A percentile compares a stretch with the other conserved stretches of the same genome.
Conservation (phyloP, 2,113 vertebrate genomes). For the Gobiocypris rarus region DNA sequence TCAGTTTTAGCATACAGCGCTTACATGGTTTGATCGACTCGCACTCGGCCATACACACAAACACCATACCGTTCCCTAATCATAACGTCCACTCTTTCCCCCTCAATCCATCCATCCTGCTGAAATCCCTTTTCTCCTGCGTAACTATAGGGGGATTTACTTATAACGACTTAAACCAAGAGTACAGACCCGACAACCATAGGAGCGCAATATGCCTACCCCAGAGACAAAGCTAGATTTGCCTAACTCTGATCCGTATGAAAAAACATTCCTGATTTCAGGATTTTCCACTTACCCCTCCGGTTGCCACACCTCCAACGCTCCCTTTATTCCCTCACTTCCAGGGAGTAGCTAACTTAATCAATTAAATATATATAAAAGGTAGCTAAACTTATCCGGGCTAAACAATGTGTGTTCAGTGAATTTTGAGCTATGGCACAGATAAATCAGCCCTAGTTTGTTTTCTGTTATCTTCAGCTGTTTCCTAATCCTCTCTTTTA, state of each 20-base stretch:
- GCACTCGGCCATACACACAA: not conserved
- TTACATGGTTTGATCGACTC: not conserved
- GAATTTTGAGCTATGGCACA: not conserved
- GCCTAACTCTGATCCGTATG: constrained; percentile 56
- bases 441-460: not conserved
- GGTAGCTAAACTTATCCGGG: not conserved
- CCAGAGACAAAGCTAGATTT: not conserved
- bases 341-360: not conserved
- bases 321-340: not conserved
- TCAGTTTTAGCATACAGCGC: not conserved
- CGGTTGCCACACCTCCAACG: constrained; percentile 48
- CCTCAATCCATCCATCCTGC: constrained; percentile 4
- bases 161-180: not conserved
- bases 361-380: too few relatives aligned
- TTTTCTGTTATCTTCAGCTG: not conserved
- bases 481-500: constrained; percentile 57
- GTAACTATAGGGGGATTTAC: not conserved
- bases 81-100: constrained; percentile 20
- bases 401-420: not conserved
- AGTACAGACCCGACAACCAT: not conserved
- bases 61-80: constrained; percentile 8
- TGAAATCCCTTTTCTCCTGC: not conserved
- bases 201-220: not conserved
- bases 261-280: not conserved
- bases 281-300: constrained; percentile 3